A percentile compares a stretch with the other conserved stretches of the same genome.
Evolutionary conservation across 2,888 invertebrate species (phyloP).

Genomic region (Hartigia nigra): DNA sequence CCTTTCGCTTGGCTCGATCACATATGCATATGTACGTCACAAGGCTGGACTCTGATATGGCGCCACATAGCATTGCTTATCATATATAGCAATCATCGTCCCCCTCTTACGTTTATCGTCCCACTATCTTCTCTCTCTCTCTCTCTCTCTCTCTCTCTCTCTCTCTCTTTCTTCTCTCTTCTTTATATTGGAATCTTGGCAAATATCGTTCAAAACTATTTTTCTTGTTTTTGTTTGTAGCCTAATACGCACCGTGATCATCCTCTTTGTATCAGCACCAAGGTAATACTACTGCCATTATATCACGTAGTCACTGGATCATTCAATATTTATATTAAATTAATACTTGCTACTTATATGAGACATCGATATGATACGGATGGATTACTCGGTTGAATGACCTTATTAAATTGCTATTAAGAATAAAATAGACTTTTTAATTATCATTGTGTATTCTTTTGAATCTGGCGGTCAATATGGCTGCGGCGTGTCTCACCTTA

Average conservation of each 20-base stretch:
- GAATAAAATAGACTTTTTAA: background rate
- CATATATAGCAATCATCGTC: background rate
- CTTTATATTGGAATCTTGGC: background rate
- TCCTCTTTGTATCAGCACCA: background rate
- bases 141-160: background rate
- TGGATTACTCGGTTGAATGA: background rate
- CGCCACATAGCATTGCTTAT: background rate
- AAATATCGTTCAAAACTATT: background rate
- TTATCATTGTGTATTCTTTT: background rate
- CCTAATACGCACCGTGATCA: background rate
- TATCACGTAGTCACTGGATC: background rate
- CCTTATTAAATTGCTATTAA: background rate
- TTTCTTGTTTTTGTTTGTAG: background rate
- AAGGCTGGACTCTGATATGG: background rate
- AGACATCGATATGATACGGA: background rate
- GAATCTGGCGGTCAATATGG: background rate
- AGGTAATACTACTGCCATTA: background rate
- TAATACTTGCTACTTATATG: background rate
- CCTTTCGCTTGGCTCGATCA: background rate
- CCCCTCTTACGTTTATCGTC: background rate
- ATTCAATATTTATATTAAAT: background rate
- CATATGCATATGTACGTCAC: background rate
- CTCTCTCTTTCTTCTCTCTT: background rate
- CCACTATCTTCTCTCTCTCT: no score
- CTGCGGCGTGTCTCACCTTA: background rate